Conservation (phyloP, 2,113 vertebrate species). For the Atrichornis clamosus region DNA sequence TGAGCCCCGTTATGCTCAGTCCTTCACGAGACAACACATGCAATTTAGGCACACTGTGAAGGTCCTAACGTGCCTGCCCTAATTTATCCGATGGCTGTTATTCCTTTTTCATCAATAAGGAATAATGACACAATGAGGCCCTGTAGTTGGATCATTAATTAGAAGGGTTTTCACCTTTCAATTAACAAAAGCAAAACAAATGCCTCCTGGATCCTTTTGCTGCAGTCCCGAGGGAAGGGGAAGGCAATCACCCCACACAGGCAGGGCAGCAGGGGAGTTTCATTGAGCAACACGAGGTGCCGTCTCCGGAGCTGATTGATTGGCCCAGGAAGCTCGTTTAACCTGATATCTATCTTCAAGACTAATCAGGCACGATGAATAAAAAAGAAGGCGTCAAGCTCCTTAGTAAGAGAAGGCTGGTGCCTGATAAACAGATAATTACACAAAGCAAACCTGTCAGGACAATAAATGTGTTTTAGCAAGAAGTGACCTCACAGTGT, state of each 20-base stretch:
- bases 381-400: slow-evolving; percentile 19
- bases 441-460: background rate
- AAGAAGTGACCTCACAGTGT: background rate
- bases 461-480: background rate
- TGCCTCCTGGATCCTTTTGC: background rate
- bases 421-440: slow-evolving; percentile 53
- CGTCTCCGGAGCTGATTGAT: slow-evolving; percentile 6
- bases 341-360: slow-evolving; percentile 17
- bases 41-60: background rate
- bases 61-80: background rate
- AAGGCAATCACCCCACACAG: background rate
- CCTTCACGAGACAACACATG: background rate
- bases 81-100: background rate
- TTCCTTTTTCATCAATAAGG: slow-evolving; percentile 26
- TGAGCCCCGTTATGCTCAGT: background rate
- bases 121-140: slow-evolving; percentile 22
- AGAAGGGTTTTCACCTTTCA: slow-evolving; percentile 39
- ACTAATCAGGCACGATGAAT: slow-evolving; percentile 4
- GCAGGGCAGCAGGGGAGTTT: background rate
- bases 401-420: background rate
- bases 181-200: slow-evolving; percentile 17
- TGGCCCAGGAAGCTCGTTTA: slow-evolving; percentile 13
- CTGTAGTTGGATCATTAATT: slow-evolving; percentile 26
- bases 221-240: background rate
- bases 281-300: background rate